Percentiles rank a stretch among this genome's conserved stretches.
These are phyloP conservation scores for Scopus umbretta DNA, from an alignment of 2,113 vertebrate species.

Conservation along the genomic window DNA sequence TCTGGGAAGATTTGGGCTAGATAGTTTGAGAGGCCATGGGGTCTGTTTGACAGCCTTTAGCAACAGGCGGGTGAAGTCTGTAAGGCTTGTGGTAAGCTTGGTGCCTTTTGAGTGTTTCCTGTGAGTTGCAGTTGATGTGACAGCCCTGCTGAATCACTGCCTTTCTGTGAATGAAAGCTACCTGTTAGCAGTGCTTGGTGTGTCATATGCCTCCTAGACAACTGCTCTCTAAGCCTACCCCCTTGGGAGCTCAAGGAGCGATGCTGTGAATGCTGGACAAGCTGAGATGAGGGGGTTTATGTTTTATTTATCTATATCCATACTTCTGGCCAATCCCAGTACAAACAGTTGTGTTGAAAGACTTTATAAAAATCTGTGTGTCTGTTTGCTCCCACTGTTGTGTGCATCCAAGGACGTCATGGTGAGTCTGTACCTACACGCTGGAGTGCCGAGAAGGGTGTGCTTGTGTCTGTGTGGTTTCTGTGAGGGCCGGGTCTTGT, in stretches of 20 bases:
- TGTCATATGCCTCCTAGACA: background rate
- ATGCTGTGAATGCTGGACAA: background rate
- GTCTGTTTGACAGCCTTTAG: background rate
- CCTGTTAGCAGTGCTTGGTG: background rate
- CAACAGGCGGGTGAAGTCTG: background rate
- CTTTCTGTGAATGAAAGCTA: background rate
- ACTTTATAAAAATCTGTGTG: background rate
- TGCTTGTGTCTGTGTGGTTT: background rate
- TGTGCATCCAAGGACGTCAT: accelerated
- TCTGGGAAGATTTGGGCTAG: background rate
- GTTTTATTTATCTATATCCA: background rate
- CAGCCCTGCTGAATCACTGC: background rate
- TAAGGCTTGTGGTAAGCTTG: background rate
- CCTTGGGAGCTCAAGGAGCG: background rate
- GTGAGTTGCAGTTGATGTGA: background rate
- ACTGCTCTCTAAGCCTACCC: background rate
- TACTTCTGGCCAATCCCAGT: background rate
- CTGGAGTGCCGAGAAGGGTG: background rate
- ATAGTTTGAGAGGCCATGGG: background rate
- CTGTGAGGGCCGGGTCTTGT: background rate
- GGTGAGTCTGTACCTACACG: accelerated
- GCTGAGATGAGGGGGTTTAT: background rate
- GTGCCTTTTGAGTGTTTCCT: background rate
- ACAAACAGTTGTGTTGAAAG: background rate
- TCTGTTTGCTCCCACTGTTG: background rate